These are phyloP conservation scores for Ctenopoma kingsleyae DNA, from an alignment of 2,797 vertebrate species.

Conservation along the genomic window DNA sequence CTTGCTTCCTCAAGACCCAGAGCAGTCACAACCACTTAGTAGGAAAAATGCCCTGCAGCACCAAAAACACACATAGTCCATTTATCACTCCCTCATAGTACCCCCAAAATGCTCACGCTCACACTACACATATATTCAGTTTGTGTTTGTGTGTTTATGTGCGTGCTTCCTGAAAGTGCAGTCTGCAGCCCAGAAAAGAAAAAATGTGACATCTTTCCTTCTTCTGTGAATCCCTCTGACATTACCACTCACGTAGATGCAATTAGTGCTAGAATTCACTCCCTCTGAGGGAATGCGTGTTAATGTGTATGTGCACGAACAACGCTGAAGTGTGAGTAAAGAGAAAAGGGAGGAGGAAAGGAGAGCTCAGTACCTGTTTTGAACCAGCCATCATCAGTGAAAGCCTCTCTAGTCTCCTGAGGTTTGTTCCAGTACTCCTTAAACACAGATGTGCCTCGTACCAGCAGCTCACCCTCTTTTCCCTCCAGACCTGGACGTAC, in stretches of 20 bases:
- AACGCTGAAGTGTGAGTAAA: slow-evolving; percentile 9
- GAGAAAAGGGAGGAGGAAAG: not conserved
- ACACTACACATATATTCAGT: slow-evolving; percentile 7
- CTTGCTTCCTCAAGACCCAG: slow-evolving; percentile 72
- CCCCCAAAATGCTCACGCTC: slow-evolving; percentile 46
- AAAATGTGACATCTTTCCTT: slow-evolving; percentile 51
- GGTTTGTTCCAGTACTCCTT: slow-evolving; percentile 94
- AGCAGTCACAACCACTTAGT: slow-evolving; percentile 82
- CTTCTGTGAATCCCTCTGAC: slow-evolving; percentile 53
- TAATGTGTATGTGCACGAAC: slow-evolving; percentile 8
- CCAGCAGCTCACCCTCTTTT: slow-evolving; percentile 92
- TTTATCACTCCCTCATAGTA: slow-evolving; percentile 79
- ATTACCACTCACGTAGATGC: slow-evolving; percentile 48
- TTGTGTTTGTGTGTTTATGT: slow-evolving; percentile 5
- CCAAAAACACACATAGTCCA: slow-evolving; percentile 79
- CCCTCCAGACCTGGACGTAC: slow-evolving; percentile 87
- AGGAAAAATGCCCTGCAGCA: slow-evolving; percentile 79
- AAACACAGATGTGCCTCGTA: slow-evolving; percentile 91
- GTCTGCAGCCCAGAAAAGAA: slow-evolving; percentile 33
- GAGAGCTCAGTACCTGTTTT: slow-evolving; percentile 87
- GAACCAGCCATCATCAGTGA: slow-evolving; percentile 93
- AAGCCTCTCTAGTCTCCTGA: slow-evolving; percentile 86
- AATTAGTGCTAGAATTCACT: slow-evolving; percentile 58
- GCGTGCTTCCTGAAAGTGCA: slow-evolving; percentile 43
- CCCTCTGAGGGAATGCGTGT: slow-evolving; percentile 33